Evolutionary conservation across 2,888 invertebrate species (phyloP), one percentile per base, ranked within the genome.

Genomic region (Trissoscelio sp.): DNA sequence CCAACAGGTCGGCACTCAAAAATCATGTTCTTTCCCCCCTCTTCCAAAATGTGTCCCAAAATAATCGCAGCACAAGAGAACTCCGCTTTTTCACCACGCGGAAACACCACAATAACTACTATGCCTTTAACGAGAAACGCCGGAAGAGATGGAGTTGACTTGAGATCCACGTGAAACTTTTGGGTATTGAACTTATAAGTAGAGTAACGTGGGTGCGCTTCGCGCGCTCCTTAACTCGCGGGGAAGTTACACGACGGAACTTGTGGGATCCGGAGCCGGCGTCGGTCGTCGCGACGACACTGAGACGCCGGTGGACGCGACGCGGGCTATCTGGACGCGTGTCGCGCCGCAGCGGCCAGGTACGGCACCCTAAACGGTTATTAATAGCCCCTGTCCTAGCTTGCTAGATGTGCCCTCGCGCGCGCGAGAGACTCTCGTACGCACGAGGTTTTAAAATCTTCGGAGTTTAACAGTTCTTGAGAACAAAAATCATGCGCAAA

Each of bases 331-430:
- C 87, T 86, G 86, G 86, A 88, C 86, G 88, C 85, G 79, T 83
- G 83, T 86, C 86, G 85, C 84, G 87, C 86, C 85, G 84, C 88
- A 86, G 84, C 87, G 88, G 88, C 90, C 91, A 90, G 91, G 91
- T 91, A 91, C 89, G 89, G 88, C 90, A 90, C 91, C 90, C 91
- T 88, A 89, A 90, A 89, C 88, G 85, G 88, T 89, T 91, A 91
- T 91, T 91, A 91, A 91, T 91, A 91, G 91, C 88, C 86, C 84
- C 87, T 90, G 89, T 90, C 89, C 90, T 90, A 89, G 88, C 89
- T 89, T 89, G 87, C 89, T 89, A 89, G 89, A 88, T 89, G 88
- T 88, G 88, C 88, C 88, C 88, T 88, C 89, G 88, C 72, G 37
- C 37, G 66, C 42, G 18, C 31, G 55, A 46, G 42, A 28, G 51